Evolutionary conservation across 2,888 invertebrate genomes (phyloP), one percentile per base, ranked within the genome.

Genomic region (Sericinus montela): DNA sequence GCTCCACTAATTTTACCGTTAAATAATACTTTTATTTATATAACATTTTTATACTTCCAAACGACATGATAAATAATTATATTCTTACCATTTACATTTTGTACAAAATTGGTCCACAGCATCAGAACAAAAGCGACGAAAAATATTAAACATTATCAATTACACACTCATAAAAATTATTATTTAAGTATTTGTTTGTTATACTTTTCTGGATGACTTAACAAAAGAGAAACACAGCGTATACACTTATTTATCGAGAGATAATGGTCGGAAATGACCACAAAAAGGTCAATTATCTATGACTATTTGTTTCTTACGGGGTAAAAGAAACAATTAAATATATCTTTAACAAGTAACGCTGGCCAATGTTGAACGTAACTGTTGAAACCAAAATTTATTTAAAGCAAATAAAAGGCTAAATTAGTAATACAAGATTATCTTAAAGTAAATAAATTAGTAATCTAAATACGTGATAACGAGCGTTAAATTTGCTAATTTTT

Each of bases 71-170:
- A 19, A 7, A 23, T 11, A 32, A 10, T 11, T n/a, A 16, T 8
- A 23, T 16, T 48, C 65, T 53, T 72, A 80, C 80, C 80, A 67
- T 46, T 68, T 47, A 59, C 67, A 67, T 28, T 67, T 55, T 10
- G 62, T 55, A 44, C 59, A 65, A 62, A 72, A 71, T 34, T 56
- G 8, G 1, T 42, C 47, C 10, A 7, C 36, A 13, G 42, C 7
- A 8, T 48, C 36, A 0, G 36, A 36, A 23, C 23, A 37, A 14
- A 36, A 19, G 6, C 36, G 36, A 9, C 41, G 41, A 29, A 48
- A 4, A 16, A 35, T 10, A 13, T 16, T 35, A 41, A 47, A 41
- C 47, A 47, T 47, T 34, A 10, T 15, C 11, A 3, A 15, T 32
- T 28, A 46, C 10, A n/a, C 14, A n/a, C 10, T 16, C n/a, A 1